Conservation (phyloP, 2,888 invertebrate species). For the Acronicta alni region DNA sequence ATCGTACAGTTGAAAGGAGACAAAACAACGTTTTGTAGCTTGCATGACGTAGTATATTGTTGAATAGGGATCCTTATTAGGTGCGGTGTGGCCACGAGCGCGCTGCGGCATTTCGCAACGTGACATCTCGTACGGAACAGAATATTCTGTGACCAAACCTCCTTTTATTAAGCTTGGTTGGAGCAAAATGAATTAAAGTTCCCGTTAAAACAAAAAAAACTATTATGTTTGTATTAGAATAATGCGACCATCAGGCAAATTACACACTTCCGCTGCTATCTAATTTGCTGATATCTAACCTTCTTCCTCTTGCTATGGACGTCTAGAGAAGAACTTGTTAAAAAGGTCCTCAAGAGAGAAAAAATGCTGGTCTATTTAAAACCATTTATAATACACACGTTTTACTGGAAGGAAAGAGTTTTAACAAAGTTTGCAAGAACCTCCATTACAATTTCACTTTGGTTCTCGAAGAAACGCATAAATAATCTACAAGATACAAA, state of each 20-base stretch:
- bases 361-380: slow-evolving; percentile 16
- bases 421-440: slow-evolving; percentile 32
- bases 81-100: slow-evolving; percentile 55
- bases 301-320: not conserved
- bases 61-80: slow-evolving; percentile 69
- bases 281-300: too few relatives aligned
- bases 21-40: slow-evolving; percentile 42
- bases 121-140: slow-evolving; percentile 31
- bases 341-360: slow-evolving; percentile 15
- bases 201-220: too few relatives aligned
- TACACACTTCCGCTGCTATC: too few relatives aligned
- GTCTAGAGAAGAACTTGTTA: slow-evolving; percentile 2
- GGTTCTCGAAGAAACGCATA: slow-evolving; percentile 15
- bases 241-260: too few relatives aligned
- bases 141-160: slow-evolving; percentile 29
- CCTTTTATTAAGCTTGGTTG: not conserved
- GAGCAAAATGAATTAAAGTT: too few relatives aligned
- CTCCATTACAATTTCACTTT: slow-evolving; percentile 23
- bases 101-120: slow-evolving; percentile 58
- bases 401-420: slow-evolving; percentile 37
- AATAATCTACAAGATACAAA: slow-evolving; percentile 23
- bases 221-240: too few relatives aligned
- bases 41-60: slow-evolving; percentile 55
- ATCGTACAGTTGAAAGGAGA: slow-evolving; percentile 39
- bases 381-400: slow-evolving; percentile 26